Percentiles rank a stretch among this genome's conserved stretches.
These are phyloP conservation scores for Microcebus lehilahytsara DNA, from an alignment of 2,113 vertebrate genomes.

Conservation along the genomic window DNA sequence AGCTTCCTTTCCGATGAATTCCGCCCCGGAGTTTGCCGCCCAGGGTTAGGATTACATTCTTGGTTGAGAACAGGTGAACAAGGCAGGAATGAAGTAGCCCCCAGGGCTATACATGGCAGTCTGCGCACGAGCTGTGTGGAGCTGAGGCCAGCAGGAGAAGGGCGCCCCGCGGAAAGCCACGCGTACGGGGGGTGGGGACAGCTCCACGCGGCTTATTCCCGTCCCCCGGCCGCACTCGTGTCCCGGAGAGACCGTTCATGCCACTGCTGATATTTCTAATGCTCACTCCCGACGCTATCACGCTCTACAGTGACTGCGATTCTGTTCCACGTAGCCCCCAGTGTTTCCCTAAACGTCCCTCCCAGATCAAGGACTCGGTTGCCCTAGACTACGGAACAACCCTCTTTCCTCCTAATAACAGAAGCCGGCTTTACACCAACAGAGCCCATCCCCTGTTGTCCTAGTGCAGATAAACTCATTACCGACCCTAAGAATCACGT, in stretches of 20 bases:
- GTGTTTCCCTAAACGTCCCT: background rate
- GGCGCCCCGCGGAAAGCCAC: background rate
- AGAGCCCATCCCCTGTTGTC: too few relatives aligned
- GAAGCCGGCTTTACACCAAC: too few relatives aligned
- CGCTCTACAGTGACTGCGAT: rapidly evolving
- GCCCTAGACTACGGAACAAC: rapidly evolving
- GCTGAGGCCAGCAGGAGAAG: background rate
- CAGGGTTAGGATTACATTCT: background rate
- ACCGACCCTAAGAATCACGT: rapidly evolving
- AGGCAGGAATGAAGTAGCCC: background rate
- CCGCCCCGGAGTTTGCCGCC: background rate
- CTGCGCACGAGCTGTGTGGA: rapidly evolving
- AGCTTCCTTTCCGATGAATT: background rate
- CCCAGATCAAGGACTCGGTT: background rate
- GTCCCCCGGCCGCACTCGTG: rapidly evolving
- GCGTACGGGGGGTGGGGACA: rapidly evolving
- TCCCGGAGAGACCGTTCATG: background rate
- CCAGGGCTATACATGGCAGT: background rate
- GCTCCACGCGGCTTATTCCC: background rate
- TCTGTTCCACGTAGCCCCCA: too few relatives aligned
- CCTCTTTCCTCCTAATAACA: too few relatives aligned
- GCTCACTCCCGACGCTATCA: rapidly evolving
- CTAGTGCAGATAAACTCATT: rapidly evolving
- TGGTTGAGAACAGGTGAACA: background rate
- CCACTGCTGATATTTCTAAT: rapidly evolving